Base-by-base conservation (phyloP, 2,113 vertebrate species). In the Ageneiosus marmoratus region DNA sequence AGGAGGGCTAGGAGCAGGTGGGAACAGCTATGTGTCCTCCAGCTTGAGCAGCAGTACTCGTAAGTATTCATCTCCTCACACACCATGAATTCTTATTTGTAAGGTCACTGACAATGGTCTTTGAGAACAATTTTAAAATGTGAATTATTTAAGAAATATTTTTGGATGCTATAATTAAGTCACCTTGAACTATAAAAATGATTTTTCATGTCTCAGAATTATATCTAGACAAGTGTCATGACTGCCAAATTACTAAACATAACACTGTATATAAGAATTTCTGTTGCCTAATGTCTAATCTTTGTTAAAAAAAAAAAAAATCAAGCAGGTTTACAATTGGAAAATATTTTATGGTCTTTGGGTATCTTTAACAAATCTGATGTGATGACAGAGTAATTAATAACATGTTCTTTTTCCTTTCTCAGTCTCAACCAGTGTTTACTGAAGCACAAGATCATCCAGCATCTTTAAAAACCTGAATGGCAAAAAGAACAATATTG, bases 31-130 rank as follows among this genome's bases (percentile, higher is more conserved):
- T 60, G 7, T 86, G 81, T 87, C 88, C 32, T 89, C 90, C 53
- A 91, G 87, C 72, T 82, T 92, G 77, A 92, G 81, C 82, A 89
- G 89, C 86, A 92, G 90, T 72, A 46, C 85, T 55, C 29, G 89
- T 92, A 86, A 90, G 90, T 88, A 78, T 58, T n/a, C 24, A 50
- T 46, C 5, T 3, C 7, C 9, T 27, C 44, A 72, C 10, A 62
- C 62, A 48, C 32, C 6, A 44, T 44, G n/a, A n/a, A 32, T 74
- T 53, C 3, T 34, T 34, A n/a, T 32, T 55, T 55, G 73, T 55
- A 8, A 32, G 18, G 4, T 32, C 27, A 51, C 72, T 29, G 22
- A 74, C 9, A 2, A 3, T 29, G 1, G 6, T 46, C 41, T 72
- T 4, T n/a, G 10, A 27, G 13, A 62, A 29, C 29, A 0, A 65